A percentile compares a stretch with the other conserved stretches of the same genome.
Conservation (phyloP, 35 echinoderm and acorn worm genomes). For the Diadema setosum region DNA sequence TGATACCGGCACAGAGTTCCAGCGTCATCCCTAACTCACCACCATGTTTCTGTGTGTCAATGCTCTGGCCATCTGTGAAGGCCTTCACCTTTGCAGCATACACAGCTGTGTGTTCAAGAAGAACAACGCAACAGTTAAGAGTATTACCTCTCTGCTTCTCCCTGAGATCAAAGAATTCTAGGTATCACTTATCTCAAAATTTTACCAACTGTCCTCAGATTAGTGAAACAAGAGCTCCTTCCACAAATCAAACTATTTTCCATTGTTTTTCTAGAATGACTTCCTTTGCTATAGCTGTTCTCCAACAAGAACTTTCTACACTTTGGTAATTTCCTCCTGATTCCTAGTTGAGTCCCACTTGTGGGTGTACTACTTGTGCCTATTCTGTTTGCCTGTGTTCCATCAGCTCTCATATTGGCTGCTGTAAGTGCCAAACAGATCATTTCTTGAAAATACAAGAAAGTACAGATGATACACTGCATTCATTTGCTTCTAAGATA, state of each 20-base stretch:
- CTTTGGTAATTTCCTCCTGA: not conserved
- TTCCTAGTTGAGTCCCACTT: not conserved
- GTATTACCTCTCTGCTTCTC: not conserved
- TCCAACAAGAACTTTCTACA: not conserved
- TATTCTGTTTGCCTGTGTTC: no score
- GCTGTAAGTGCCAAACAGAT: not conserved
- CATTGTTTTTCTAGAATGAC: not conserved
- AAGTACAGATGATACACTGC: no score
- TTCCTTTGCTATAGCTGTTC: not conserved
- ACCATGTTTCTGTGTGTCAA: conserved; percentile 42
- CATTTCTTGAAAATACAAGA: not conserved
- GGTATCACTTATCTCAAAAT: not conserved
- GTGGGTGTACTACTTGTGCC: no score
- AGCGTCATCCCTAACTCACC: conserved; percentile 27
- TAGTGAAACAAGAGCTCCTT: not conserved
- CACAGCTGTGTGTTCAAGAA: conserved; percentile 21
- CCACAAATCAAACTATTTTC: not conserved
- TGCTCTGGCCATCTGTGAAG: conserved; percentile 1
- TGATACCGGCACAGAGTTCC: conserved; percentile 77
- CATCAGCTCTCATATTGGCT: no score
- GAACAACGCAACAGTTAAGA: not conserved
- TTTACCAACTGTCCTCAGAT: not conserved
- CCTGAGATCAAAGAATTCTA: not conserved
- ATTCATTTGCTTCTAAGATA: no score
- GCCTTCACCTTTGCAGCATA: conserved; percentile 38